Evolutionary conservation across 2,888 invertebrate species (phyloP), one percentile per base, ranked within the genome.

Genomic region (Polydrusus pterygomalis): DNA sequence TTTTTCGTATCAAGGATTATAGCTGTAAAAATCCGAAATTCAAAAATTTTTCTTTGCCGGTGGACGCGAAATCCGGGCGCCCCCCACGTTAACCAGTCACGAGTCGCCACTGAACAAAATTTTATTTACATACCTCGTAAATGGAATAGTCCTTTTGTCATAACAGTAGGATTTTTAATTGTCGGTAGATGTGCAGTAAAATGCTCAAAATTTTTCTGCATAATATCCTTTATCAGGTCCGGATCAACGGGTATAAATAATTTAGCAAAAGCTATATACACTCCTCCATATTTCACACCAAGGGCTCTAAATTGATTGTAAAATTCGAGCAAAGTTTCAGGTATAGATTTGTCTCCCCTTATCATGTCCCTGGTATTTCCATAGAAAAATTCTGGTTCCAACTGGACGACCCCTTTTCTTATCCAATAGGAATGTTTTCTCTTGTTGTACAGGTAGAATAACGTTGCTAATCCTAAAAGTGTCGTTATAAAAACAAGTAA

Each of bases 181-280:
- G 63, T 54, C 10, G 18, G 18, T 47, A 70, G 62, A 69, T 76
- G 72, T 7, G 72, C 73, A 13, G 49, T 77, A 77, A 93, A 93
- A 68, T 78, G 65, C 9, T 70, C 68, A 78, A 92, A 93, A 80
- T 92, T 91, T 78, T 89, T 90, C 49, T 90, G 89, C 81, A 92
- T 81, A 18, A 93, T 87, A 68, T 88, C 87, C 72, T 84, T 85
- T 10, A 84, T 77, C 8, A 83, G 25, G 2, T 82, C 83, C 11
- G 81, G 77, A 75, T 82, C 83, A 1, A 83, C 70, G 0, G 82
- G 81, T 6, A 85, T 64, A 62, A 80, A 83, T n/a, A 74, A 20
- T 20, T 82, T 80, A 11, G 38, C 43, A 10, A 89, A 87, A 75
- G 92, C 90, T 7, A 76, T 5, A 69, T 83, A 84, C 7, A 80